Base-by-base conservation (phyloP, 2,888 invertebrate genomes). In the Mimas tiliae region DNA sequence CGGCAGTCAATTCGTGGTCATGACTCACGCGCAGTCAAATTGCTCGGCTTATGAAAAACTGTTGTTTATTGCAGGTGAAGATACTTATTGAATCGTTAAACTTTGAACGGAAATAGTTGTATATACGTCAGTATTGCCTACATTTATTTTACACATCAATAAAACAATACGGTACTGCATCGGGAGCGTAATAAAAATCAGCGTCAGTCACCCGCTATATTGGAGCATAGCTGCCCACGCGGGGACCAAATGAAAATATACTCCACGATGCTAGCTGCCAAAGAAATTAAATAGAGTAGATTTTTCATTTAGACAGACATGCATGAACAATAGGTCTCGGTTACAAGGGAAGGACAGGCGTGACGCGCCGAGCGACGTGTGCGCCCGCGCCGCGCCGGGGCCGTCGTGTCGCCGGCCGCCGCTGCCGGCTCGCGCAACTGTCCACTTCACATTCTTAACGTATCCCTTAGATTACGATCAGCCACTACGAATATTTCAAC, bases 201-300 rank as follows among this genome's bases (percentile, higher is more conserved):
- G 83, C 85, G 85, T 84, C 87, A 88, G 89, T 87, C 87, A 86
- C 86, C 86, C 86, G 85, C 84, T 89, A 85, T 84, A 88, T 86
- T 76, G 80, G 81, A 83, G 77, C 81, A 71, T 74, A 63, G 71
- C 88, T 70, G 78, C 92, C 91, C 89, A 91, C 92, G 88, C 89
- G 76, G 78, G 77, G 78, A 72, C 84, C 81, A 85, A 86, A 88
- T 88, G 84, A 87, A 89, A 90, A 90, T 91, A 90, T 87, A 87
- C 85, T 86, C 80, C 83, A 83, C 86, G 82, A 84, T 76, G 84
- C 76, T 73, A 78, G 87, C 84, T 92, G 93, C 92, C 93, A 93
- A 91, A 88, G 86, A 90, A 89, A 91, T 91, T 89, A 86, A 91
- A 91, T 87, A 87, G 86, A 88, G 84, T 83, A 87, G 82, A 91